Evolutionary conservation across 2,888 invertebrate genomes (phyloP), one percentile per base, ranked within the genome.

Genomic region (Idaea biselata): DNA sequence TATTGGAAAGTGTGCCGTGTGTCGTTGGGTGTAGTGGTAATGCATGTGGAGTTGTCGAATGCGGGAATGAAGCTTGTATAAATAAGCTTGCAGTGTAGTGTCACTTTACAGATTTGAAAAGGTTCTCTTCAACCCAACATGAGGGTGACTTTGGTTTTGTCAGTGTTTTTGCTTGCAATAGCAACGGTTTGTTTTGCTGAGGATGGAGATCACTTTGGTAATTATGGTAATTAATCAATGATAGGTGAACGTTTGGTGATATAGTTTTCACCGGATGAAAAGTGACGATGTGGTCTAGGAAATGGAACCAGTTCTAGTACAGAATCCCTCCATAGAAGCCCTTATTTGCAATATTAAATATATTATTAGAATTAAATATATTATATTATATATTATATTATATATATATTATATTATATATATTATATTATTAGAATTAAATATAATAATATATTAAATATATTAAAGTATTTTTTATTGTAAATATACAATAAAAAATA

Each of bases 71-170:
- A 69, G 69, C 31, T 68, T 71, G 75, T 84, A 84, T 86, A 85
- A 81, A 83, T 82, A 79, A 72, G 68, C 60, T 74, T 72, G 65
- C 70, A 70, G 62, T 68, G 65, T 67, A 65, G 68, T 67, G 65
- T 72, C 74, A 66, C 69, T 72, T 65, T 59, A 60, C 76, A 83
- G 69, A 81, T 65, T 76, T 68, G 65, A 67, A 67, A 68, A 67
- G 66, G 66, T 67, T 74, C 44, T 11, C 44, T 44, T 44, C 44
- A 44, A 44, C 72, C 68, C 73, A 77, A 67, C 72, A 86, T 87
- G 88, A 86, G 77, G 76, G 70, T 72, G 67, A 78, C 69, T 67
- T 67, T 83, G 57, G 65, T 82, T 67, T 64, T 82, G 59, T 70
- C 73, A 59, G 55, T 81, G 61, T 63, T 82, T 63, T 71, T 81